Base-by-base conservation (phyloP, 2,888 invertebrate genomes). In the Micoletzkya japonica region DNA sequence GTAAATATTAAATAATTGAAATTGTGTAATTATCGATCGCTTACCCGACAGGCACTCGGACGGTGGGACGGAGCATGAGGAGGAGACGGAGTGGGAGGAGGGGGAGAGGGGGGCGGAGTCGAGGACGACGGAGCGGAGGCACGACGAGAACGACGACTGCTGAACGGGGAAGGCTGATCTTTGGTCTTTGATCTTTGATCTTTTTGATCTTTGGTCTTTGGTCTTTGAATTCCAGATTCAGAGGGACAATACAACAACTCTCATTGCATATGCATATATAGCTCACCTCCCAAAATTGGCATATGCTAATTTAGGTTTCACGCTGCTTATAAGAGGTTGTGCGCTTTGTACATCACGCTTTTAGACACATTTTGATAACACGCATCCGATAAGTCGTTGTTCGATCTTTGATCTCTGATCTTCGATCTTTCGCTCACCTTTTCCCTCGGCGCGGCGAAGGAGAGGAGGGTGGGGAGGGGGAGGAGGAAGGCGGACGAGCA, bases 21-120 rank as follows among this genome's bases (percentile, higher is more conserved):
- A n/a, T n/a, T n/a, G n/a, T n/a, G n/a, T n/a, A n/a, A n/a, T n/a
- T n/a, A n/a, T n/a, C n/a, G n/a, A n/a, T n/a, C n/a, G n/a, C n/a
- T n/a, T n/a, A n/a, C n/a, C n/a, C n/a, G 63, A 63, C 17, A 50
- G 50, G 50, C 63, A 63, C 26, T 34, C 30, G 34, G 63, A 63
- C 20, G 63, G 50, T 17, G 50, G 32, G 34, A 63, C 50, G 1
- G 63, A 50, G 32, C 63, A 63, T 30, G 63, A 63, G 3, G 63
- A 49, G n/a, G 26, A 26, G 34, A 24, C 24, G 20, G 63, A 63
- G 50, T 63, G 63, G 37, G 63, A 49, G 50, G 63, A 63, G 24
- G 63, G 63, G 50, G 24, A 34, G 17, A 63, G 63, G 34, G 63
- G 50, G 50, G 50, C 10, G 10, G 34, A 49, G 24, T 30, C 24